phyloP scores from a whole-genome alignment of 2,797 vertebrate species.

The Enteromius treurensis region DNA sequence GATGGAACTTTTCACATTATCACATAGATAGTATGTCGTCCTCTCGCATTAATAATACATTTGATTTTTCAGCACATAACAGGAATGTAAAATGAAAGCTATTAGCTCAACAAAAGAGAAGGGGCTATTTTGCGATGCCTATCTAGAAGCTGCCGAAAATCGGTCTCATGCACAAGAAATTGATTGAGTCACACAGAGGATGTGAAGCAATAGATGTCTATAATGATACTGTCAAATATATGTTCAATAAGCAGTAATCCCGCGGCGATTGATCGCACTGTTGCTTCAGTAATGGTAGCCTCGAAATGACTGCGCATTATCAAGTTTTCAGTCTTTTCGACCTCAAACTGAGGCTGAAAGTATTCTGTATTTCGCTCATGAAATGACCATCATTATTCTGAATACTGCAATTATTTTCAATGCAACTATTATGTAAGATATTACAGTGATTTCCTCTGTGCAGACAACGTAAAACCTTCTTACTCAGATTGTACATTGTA shows the following conservation, averaged over 20 bases:
- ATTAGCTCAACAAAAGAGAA: slow-evolving; percentile 22
- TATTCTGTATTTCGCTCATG: slow-evolving; percentile 16
- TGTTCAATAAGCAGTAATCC: slow-evolving; percentile 15
- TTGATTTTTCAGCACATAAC: slow-evolving; percentile 20
- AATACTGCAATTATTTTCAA: slow-evolving; percentile 28
- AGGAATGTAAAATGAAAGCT: slow-evolving; percentile 30
- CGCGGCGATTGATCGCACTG: neutral
- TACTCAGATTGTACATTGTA: neutral
- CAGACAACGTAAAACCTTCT: neutral
- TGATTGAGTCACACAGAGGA: slow-evolving; percentile 3
- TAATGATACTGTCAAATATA: slow-evolving; percentile 25
- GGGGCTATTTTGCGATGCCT: neutral
- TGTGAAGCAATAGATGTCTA: slow-evolving; percentile 5
- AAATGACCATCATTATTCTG: neutral
- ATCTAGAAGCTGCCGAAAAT: slow-evolving; percentile 21
- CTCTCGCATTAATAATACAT: slow-evolving; percentile 40
- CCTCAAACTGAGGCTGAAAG: neutral
- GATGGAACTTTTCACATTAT: slow-evolving; percentile 41
- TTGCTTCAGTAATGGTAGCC: slow-evolving; percentile 25
- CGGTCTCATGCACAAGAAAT: neutral
- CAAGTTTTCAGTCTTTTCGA: slow-evolving; percentile 5
- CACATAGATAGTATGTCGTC: slow-evolving; percentile 23
- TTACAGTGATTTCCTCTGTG: slow-evolving; percentile 1
- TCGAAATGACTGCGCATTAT: neutral
- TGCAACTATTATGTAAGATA: neutral